Evolutionary conservation across 2,888 invertebrate species (phyloP), one percentile per base, ranked within the genome.

Genomic region (Elysia crispata): DNA sequence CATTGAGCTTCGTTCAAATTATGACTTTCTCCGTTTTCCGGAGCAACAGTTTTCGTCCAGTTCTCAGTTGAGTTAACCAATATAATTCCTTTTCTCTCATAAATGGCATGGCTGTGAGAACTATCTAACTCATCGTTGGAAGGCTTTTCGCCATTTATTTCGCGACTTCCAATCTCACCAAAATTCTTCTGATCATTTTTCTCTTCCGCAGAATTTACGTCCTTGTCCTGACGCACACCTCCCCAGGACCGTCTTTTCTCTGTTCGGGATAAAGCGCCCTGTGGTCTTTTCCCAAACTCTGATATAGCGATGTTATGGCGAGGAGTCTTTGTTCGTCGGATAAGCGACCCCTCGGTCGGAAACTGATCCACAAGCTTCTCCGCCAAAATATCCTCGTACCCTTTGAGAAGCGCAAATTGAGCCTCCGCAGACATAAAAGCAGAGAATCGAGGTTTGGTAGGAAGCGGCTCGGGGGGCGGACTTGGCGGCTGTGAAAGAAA

Each of bases 351-450:
- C 73, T 83, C 83, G 54, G 87, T 86, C 6, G 89, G 89, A 57
- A 85, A 85, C 23, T 70, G 81, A 13, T 49, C 69, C 25, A 83
- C 83, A n/a, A 89, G 79, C 25, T 86, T 84, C 31, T 83, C 82
- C 77, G 86, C 86, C 6, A 91, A 87, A 6, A 87, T 83, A 77
- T 91, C 90, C 79, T 91, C 91, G 76, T 91, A 91, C 0, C 91
- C 88, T 81, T 90, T 90, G 86, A 91, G 85, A 82, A 89, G 87
- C 72, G 91, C 89, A 81, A 88, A 91, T 83, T 91, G 91, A 0
- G 90, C 91, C 76, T 90, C 90, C 3, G 87, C 84, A 0, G 90
- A 91, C 57, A 91, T 81, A 8, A 88, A 87, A 0, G 91, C 87
- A 23, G 87, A 87, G 81, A 91, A 91, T 20, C 91, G 82, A 0